A percentile compares a stretch with the other conserved stretches of the same genome.
These are phyloP conservation scores for Grantiella picta DNA, from an alignment of 2,113 vertebrate species.

Conservation along the genomic window DNA sequence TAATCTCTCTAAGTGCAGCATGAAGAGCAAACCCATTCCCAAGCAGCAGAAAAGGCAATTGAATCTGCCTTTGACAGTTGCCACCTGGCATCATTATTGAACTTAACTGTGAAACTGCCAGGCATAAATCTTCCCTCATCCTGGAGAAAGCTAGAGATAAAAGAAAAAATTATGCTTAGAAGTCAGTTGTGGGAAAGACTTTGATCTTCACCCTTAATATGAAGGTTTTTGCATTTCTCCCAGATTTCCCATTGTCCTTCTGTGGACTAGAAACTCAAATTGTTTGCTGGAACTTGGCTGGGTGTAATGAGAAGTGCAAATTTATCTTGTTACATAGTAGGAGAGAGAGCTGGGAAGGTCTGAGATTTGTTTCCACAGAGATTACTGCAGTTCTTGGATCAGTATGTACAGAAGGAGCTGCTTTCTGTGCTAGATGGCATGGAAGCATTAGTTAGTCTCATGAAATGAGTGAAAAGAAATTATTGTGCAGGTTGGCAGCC, in stretches of 20 bases:
- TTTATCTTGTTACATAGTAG: conserved; percentile 7
- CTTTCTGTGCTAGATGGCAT: neutral
- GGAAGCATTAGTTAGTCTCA: neutral
- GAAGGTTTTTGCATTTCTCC: neutral
- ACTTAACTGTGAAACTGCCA: conserved; percentile 29
- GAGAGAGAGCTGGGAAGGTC: neutral
- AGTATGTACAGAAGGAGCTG: neutral
- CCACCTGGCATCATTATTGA: conserved; percentile 45
- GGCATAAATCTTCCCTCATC: conserved; percentile 20
- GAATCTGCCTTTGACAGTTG: conserved; percentile 30
- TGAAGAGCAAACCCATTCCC: conserved; percentile 7
- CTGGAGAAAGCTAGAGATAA: conserved; percentile 38
- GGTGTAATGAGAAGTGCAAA: neutral
- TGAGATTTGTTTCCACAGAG: conserved; percentile 29
- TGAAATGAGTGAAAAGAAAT: neutral
- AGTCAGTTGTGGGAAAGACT: conserved; percentile 1
- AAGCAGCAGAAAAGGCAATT: neutral
- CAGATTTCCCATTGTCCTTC: neutral
- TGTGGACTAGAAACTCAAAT: neutral
- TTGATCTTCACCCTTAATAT: conserved; percentile 32
- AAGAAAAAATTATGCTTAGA: conserved; percentile 28
- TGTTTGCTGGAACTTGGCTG: conserved; percentile 26
- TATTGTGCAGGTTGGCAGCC: neutral
- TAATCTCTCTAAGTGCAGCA: neutral
- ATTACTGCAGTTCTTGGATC: neutral